A percentile compares a stretch with the other conserved stretches of the same genome.
phyloP scores from a whole-genome alignment of 2,797 vertebrate genomes.

The Fundulus diaphanus region DNA sequence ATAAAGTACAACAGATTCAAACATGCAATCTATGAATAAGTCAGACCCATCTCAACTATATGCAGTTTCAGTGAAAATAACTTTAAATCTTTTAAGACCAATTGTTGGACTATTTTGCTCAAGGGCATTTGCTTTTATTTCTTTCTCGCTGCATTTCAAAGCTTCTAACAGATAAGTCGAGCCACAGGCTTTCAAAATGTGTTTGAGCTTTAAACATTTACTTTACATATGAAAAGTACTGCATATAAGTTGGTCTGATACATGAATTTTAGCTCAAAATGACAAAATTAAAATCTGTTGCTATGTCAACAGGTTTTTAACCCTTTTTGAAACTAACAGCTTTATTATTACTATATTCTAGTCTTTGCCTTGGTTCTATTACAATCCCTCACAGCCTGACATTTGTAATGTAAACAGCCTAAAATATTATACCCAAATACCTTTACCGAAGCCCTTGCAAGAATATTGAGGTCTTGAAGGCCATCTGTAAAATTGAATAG shows the following conservation, averaged over 20 bases:
- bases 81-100: slow-evolving; percentile 45
- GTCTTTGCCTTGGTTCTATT: too few species aligned
- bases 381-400: too few species aligned
- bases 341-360: too few species aligned
- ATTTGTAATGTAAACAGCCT: slow-evolving; percentile 44
- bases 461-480: slow-evolving; percentile 51
- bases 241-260: neutral
- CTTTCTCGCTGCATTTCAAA: slow-evolving; percentile 27
- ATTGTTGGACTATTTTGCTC: slow-evolving; percentile 40
- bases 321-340: slow-evolving; percentile 54
- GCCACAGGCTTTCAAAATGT: slow-evolving; percentile 9
- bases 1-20: too few species aligned
- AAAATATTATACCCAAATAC: slow-evolving; percentile 43
- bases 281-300: neutral
- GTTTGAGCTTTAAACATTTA: neutral
- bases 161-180: slow-evolving; percentile 54
- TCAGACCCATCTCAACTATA: too few species aligned
- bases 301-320: neutral
- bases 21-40: too few species aligned
- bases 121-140: slow-evolving; percentile 60
- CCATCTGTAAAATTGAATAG: slow-evolving; percentile 36
- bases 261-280: too few species aligned
- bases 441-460: slow-evolving; percentile 15
- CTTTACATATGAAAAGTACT: neutral
- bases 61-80: too few species aligned